Conservation (phyloP, 2,797 vertebrate genomes). For the Lycodopsis pacificus region DNA sequence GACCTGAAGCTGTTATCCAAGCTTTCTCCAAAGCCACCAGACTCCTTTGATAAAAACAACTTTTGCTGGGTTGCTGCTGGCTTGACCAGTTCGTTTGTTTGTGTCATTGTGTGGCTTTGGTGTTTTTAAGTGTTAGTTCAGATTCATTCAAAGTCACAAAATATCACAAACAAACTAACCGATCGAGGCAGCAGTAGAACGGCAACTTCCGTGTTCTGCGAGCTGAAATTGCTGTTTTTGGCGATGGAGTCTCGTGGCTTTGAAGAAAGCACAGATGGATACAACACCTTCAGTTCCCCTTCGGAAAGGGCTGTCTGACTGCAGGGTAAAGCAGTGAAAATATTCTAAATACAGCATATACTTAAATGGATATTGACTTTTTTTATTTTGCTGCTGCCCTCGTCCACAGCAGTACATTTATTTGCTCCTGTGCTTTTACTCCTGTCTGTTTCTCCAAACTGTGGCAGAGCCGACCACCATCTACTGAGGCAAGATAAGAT, state of each 20-base stretch:
- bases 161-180: not conserved
- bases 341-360: not conserved
- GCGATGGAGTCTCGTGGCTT: not conserved
- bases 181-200: not conserved
- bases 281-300: not conserved
- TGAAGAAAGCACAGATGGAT: not conserved
- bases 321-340: not conserved
- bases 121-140: not conserved
- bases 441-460: conserved; percentile 3
- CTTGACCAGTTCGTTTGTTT: not conserved
- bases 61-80: not conserved
- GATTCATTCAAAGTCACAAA: not conserved
- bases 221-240: not conserved
- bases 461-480: not conserved
- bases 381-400: not conserved
- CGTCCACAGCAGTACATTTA: not conserved
- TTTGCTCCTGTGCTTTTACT: not conserved
- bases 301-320: not conserved
- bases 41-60: not conserved
- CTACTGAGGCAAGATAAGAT: not conserved
- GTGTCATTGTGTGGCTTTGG: not conserved
- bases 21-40: not conserved
- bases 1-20: not conserved
- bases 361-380: not conserved
- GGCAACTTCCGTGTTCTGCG: not conserved